phyloP scores from a whole-genome alignment of 2,113 vertebrate genomes.

The Tor tambroides region DNA sequence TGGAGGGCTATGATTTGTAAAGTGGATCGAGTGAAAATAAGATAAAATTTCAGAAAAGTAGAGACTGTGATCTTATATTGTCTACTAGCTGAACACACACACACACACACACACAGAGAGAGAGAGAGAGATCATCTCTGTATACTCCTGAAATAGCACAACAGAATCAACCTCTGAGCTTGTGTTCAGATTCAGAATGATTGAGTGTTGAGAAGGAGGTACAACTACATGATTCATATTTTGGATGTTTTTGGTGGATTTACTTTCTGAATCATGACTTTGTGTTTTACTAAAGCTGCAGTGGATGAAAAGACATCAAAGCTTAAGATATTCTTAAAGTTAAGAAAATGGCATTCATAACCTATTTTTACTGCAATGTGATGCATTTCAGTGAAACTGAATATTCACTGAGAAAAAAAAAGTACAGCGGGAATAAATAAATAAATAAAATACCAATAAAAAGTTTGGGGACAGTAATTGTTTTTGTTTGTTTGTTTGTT shows the following conservation, averaged over 20 bases:
- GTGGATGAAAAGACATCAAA: no score
- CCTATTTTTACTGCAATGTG: no score
- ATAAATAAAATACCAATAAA: no score
- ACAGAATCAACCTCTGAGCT: not conserved
- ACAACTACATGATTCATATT: not conserved
- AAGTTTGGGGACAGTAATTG: no score
- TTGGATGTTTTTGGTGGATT: not conserved
- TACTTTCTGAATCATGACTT: not conserved
- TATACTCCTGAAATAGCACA: not conserved
- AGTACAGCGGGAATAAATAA: no score
- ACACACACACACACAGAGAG: not conserved
- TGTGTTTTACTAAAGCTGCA: no score
- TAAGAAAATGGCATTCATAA: no score
- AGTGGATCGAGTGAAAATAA: not conserved
- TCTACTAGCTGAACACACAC: not conserved
- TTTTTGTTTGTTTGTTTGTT: no score
- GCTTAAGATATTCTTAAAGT: no score
- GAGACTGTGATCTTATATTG: not conserved
- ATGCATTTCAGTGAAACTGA: no score
- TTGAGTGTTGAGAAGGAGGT: no score
- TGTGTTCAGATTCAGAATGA: conserved; percentile 1
- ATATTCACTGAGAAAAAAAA: no score
- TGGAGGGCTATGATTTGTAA: not conserved
- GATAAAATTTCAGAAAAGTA: not conserved
- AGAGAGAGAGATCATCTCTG: not conserved